Evolutionary conservation across 2,113 vertebrate species (phyloP), one percentile per base, ranked within the genome.

Genomic region (Salvator merianae): DNA sequence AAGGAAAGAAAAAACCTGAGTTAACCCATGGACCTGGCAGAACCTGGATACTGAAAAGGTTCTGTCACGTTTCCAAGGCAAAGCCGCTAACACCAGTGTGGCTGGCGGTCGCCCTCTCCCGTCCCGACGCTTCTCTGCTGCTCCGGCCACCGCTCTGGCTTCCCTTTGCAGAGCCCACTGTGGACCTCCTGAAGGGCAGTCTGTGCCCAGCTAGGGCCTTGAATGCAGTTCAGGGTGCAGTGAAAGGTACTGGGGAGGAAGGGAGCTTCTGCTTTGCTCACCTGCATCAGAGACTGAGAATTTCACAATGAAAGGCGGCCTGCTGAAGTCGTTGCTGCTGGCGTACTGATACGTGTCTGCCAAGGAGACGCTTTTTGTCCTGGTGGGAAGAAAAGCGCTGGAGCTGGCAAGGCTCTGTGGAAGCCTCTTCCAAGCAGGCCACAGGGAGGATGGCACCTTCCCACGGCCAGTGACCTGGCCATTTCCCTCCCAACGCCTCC

Each of bases 251-350:
- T 5, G 40, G 7, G 38, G 40, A n/a, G 75, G 38, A 13, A 82
- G 73, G 24, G 1, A 13, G 32, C 0, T 7, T 26, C 32, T 32
- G 24, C 7, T 40, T 43, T 5, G 38, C 89, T 86, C 85, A 97
- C 97, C 94, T 0, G 93, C 86, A 13, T 77, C 0, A 0, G 79
- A 89, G 47, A 92, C 90, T 1, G 96, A 96, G 88, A 98, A 97
- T 93, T 94, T 96, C 84, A 97, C 96, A 1, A 98, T 93, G 5
- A 97, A 98, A 1, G 97, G 97, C 34, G 97, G 97, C 7, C 97
- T 93, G 80, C 63, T 97, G 91, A 98, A 97, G 78, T 84, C 88
- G 70, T 97, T 95, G 0, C 92, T 94, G 32, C 95, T 96, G 0
- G 95, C 32, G 13, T 96, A 98, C 65, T 95, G 96, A 93, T 97